Evolutionary conservation across 2,888 invertebrate species (phyloP).

Genomic region (Sesia bembeciformis): DNA sequence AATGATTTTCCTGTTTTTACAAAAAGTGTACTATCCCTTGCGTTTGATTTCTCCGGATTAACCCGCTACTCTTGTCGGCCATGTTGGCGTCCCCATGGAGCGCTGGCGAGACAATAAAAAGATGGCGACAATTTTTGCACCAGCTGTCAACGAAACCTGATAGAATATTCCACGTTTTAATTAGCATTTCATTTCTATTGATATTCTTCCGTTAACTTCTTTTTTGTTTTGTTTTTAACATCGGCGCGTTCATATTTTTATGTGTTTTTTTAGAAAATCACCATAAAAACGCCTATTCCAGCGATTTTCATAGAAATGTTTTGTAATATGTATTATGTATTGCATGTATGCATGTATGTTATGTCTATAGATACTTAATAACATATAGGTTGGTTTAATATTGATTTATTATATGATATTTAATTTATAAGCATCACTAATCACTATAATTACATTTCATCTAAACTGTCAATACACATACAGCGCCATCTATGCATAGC

Average conservation of each 20-base stretch:
- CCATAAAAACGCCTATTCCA: not conserved
- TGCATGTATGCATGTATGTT: too few relatives aligned
- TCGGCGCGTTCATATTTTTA: not conserved
- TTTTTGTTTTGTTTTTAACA: not conserved
- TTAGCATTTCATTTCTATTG: not conserved
- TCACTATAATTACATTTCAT: too few relatives aligned
- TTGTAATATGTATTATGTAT: not conserved
- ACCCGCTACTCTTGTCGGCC: conserved; percentile 10
- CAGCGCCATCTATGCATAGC: too few relatives aligned
- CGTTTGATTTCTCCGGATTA: conserved; percentile 22
- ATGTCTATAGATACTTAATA: too few relatives aligned
- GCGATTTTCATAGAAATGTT: not conserved
- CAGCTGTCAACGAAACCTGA: not conserved
- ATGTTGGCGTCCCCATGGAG: conserved; percentile 4
- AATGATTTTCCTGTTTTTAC: not conserved
- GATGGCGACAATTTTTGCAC: not conserved
- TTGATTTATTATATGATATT: too few relatives aligned
- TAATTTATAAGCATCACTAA: too few relatives aligned
- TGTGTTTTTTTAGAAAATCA: too few relatives aligned
- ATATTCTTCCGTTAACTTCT: not conserved
- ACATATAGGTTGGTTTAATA: too few relatives aligned
- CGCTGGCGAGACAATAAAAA: not conserved
- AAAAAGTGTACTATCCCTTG: conserved; percentile 3
- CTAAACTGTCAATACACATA: too few relatives aligned
- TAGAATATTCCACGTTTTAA: not conserved